These are phyloP conservation scores for Acrocephalus kingi DNA, from an alignment of 2,113 vertebrate genomes.

Conservation along the genomic window DNA sequence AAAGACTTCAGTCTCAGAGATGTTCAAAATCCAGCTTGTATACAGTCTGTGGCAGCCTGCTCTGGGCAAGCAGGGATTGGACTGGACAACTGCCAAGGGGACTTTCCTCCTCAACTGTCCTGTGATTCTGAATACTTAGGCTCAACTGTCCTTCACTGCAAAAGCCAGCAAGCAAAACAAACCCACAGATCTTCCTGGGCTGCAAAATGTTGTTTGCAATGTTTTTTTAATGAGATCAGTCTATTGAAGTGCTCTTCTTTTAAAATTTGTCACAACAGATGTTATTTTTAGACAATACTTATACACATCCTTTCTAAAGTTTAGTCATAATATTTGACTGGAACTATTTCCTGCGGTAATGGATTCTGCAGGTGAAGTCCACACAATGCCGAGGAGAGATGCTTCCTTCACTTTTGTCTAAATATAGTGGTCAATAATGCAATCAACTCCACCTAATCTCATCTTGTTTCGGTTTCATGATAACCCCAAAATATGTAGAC, in stretches of 20 bases:
- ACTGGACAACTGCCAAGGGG: not conserved
- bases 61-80: not conserved
- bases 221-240: not conserved
- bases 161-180: not conserved
- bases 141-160: not conserved
- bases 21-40: not conserved
- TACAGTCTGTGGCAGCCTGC: not conserved
- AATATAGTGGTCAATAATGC: not conserved
- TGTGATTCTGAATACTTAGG: not conserved
- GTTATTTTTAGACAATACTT: not conserved
- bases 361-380: not conserved
- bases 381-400: not conserved
- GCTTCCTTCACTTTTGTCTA: constrained; percentile 12
- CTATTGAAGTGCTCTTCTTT: not conserved
- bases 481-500: not conserved
- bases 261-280: not conserved
- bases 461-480: not conserved
- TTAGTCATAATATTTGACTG: constrained; percentile 10
- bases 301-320: not conserved
- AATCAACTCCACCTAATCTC: not conserved
- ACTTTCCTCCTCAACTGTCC: not conserved
- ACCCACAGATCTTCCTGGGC: not conserved
- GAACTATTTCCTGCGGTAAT: not conserved
- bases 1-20: not conserved
- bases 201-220: not conserved